Percentiles rank a stretch among this genome's conserved stretches.
Conservation (phyloP, 1,140 invertebrate species). For the Phthorimaea operculella region DNA sequence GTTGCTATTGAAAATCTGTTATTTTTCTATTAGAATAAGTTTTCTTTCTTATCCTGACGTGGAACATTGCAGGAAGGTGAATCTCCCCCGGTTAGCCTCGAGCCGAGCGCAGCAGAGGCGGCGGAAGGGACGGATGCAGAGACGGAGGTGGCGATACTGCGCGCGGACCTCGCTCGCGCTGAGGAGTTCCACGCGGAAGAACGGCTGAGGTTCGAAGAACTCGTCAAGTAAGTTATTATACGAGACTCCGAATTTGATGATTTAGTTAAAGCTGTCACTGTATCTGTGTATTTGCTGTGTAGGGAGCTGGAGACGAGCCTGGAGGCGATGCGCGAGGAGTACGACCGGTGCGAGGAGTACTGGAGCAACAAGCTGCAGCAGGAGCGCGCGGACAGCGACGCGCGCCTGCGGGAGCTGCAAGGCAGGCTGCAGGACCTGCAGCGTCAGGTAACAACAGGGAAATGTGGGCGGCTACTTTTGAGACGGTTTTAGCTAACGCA, state of each 20-base stretch:
- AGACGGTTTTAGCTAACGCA: too few relatives aligned
- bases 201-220: conserved; percentile 15
- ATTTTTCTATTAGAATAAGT: too few relatives aligned
- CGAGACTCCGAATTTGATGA: neutral
- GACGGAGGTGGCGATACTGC: neutral
- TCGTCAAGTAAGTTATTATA: conserved; percentile 6
- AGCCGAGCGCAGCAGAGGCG: neutral
- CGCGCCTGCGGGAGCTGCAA: conserved; percentile 79
- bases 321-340: conserved; percentile 78
- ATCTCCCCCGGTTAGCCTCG: neutral
- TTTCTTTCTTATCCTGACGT: neutral
- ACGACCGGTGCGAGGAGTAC: conserved; percentile 87
- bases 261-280: too few relatives aligned
- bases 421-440: conserved; percentile 83
- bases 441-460: conserved; percentile 80
- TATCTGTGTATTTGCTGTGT: neutral
- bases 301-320: conserved; percentile 77
- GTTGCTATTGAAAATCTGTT: too few relatives aligned
- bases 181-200: conserved; percentile 10
- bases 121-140: neutral
- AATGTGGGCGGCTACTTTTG: too few relatives aligned
- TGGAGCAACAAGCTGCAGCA: conserved; percentile 83
- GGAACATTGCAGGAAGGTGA: neutral
- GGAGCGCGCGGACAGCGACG: conserved; percentile 77
- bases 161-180: neutral